Evolutionary conservation across 2,113 vertebrate genomes (phyloP), one percentile per base, ranked within the genome.

Genomic region (Neofelis nebulosa): DNA sequence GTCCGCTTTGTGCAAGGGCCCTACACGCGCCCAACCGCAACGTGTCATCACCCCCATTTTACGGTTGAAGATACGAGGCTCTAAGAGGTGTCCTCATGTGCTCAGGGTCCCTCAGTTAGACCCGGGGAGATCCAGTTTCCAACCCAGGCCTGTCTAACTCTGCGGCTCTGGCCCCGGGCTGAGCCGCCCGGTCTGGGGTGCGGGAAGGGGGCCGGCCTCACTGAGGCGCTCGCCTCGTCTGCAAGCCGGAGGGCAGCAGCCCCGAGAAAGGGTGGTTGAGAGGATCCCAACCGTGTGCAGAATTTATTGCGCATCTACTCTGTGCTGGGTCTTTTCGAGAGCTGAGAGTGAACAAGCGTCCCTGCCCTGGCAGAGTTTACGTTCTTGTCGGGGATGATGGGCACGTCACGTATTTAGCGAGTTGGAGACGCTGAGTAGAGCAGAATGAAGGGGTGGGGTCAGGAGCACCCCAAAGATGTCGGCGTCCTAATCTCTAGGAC

Each of bases 401-500:
- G 41, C 87, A 33, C n/a, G 23, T 18, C 25, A 10, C 8, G 61
- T 23, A 23, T 25, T 69, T 7, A 36, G 45, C 3, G 10, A 33
- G 3, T 27, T 36, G 25, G 5, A 63, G 27, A 13, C 2, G 1
- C 6, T 7, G 16, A 18, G 21, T 2, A 41, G 61, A n/a, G 84
- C 76, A 55, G 69, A 25, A 0, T 12, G n/a, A 36, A 19, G 38
- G 48, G 29, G n/a, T 18, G 36, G 1, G 50, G 7, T 66, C 61
- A 36, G 45, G 10, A 81, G 74, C 9, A 4, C 25, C 80, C 11
- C 3, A 1, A 14, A 63, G 14, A 27, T 0, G 27, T 12, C 66
- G 7, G 4, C 0, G 0, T 3, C 78, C 93, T 15, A 5, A 18
- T 2, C 13, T 33, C 29, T 0, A 0, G 65, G 11, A 5, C 21